Conservation (phyloP, 2,888 invertebrate genomes). For the Sphaeridia pumilis region DNA sequence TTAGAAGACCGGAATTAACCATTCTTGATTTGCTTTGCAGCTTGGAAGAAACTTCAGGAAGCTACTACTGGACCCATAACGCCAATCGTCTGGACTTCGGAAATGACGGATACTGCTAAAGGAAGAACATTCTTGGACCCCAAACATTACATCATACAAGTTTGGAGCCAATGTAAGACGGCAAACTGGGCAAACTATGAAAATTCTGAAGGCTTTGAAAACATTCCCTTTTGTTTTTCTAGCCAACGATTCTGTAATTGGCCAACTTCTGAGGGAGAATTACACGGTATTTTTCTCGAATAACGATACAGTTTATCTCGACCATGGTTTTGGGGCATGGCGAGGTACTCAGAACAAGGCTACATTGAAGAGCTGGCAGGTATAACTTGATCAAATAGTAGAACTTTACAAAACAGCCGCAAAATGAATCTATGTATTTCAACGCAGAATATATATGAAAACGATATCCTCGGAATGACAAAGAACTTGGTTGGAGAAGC, state of each 20-base stretch:
- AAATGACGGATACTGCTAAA: constrained; percentile 60
- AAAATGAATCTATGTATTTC: no score
- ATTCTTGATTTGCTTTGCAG: no score
- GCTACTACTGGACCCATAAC: constrained; percentile 44
- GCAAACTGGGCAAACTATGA: no score
- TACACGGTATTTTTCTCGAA: constrained; percentile 70
- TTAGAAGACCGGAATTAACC: no score
- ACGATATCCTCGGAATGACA: constrained; percentile 12
- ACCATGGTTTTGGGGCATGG: constrained; percentile 76
- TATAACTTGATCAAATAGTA: no score
- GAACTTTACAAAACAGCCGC: no score
- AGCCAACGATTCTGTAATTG: constrained; percentile 46
- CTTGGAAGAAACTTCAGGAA: constrained; percentile 21
- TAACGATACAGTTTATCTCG: constrained; percentile 72
- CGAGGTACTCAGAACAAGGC: constrained; percentile 44
- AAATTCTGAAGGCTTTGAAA: no score
- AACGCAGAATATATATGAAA: constrained; percentile 16
- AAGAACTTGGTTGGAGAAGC: constrained; percentile 8
- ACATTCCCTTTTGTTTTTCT: background rate
- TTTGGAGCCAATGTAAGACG: constrained; percentile 21
- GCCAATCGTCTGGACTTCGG: constrained; percentile 69
- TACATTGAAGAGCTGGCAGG: constrained; percentile 35
- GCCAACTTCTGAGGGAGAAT: constrained; percentile 56
- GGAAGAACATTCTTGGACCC: constrained; percentile 54
- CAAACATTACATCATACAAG: constrained; percentile 64